Evolutionary conservation across 2,797 vertebrate genomes (phyloP).

Genomic region (Petrocephalus sullivani): DNA sequence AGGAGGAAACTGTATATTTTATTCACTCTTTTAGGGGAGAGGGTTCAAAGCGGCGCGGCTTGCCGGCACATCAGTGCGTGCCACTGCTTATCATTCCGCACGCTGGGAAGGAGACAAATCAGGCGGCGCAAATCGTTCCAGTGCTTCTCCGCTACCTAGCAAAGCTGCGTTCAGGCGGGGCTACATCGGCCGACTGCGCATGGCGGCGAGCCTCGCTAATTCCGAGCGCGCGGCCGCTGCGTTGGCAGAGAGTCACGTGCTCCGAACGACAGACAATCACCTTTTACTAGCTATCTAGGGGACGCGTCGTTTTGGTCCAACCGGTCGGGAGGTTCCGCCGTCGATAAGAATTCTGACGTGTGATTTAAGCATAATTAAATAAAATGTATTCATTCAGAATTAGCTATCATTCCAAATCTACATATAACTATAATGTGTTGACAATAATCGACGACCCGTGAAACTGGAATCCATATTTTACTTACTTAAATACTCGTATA

Average conservation of each 20-base stretch:
- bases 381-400: background rate
- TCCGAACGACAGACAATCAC: background rate
- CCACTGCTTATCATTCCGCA: background rate
- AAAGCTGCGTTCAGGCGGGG: background rate
- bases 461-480: background rate
- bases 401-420: background rate
- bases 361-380: background rate
- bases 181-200: background rate
- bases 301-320: background rate
- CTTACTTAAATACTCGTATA: background rate
- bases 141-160: background rate
- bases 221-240: background rate
- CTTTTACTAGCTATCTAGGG: background rate
- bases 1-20: slow-evolving; percentile 12
- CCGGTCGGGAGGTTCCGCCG: background rate
- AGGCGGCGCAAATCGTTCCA: background rate
- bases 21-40: slow-evolving; percentile 6
- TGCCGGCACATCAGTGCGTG: background rate
- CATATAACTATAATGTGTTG: background rate
- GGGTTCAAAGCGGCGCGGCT: background rate
- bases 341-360: background rate
- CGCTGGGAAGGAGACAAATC: background rate
- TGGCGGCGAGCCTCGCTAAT: background rate
- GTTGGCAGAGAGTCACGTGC: background rate
- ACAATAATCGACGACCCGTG: background rate